A percentile compares a stretch with the other conserved stretches of the same genome.
Conservation (phyloP, 2,888 invertebrate species). For the Drosophila anceps region DNA sequence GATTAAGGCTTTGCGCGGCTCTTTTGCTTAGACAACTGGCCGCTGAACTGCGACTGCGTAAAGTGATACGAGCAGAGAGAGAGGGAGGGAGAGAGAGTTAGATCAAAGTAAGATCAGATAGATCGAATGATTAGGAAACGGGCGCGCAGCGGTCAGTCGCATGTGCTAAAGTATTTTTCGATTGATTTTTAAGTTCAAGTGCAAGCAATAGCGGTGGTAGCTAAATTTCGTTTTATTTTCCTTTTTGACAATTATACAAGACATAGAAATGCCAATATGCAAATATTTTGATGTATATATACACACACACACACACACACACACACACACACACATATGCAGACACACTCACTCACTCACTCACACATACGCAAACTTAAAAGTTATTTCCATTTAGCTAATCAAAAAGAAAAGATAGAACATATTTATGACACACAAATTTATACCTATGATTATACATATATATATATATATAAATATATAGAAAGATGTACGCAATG, state of each 20-base stretch:
- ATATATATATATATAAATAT: background rate
- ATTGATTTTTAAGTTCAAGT: slow-evolving; percentile 71
- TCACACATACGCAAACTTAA: slow-evolving; percentile 39
- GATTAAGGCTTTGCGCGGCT: slow-evolving; percentile 77
- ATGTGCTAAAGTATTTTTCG: slow-evolving; percentile 72
- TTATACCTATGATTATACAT: slow-evolving; percentile 38
- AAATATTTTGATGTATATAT: slow-evolving; percentile 73
- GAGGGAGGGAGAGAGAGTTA: background rate
- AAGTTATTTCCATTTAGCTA: slow-evolving; percentile 68
- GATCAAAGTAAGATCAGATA: background rate
- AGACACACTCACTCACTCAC: background rate
- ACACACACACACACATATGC: background rate
- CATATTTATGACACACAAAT: slow-evolving; percentile 48
- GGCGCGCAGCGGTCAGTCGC: slow-evolving; percentile 49
- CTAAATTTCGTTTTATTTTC: slow-evolving; percentile 62
- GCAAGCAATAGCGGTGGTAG: slow-evolving; percentile 55
- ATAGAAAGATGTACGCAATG: background rate
- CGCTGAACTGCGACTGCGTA: slow-evolving; percentile 32
- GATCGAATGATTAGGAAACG: background rate
- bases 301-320: slow-evolving; percentile 29
- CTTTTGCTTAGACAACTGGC: slow-evolving; percentile 69
- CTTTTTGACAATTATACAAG: slow-evolving; percentile 71
- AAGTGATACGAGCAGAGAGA: slow-evolving; percentile 40
- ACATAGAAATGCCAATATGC: slow-evolving; percentile 49
- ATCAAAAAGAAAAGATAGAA: slow-evolving; percentile 42